Base-by-base conservation (phyloP, 2,113 vertebrate species). In the Paracanthobrama guichenoti region DNA sequence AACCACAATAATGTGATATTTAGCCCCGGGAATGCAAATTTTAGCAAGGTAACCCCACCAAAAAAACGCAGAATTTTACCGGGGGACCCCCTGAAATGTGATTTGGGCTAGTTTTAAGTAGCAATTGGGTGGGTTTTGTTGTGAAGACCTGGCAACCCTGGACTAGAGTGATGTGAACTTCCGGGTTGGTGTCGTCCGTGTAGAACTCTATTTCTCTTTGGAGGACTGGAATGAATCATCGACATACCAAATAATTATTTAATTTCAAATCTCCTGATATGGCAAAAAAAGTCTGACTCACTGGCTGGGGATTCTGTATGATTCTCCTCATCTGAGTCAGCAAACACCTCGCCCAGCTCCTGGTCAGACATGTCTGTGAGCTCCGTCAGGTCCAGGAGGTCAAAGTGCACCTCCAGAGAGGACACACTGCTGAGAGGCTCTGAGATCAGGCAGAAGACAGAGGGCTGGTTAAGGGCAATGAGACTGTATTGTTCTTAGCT, bases 321-420 rank as follows among this genome's bases (percentile, higher is more conserved):
- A 79, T 95, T 97, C 89, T 98, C 98, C 0, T 99, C 98, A 12
- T 99, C 98, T 0, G 98, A 99, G 88, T 99, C 98, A 0, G 93
- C 96, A 28, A 99, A 99, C 66, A 99, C 98, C 81, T 99, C 98
- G 0, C 97, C 96, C 87, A 98, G 94, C 90, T 99, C 98, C 90
- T 98, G 98, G 92, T 99, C 98, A 0, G 97, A 99, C 97, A 99
- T 97, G 90, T 99, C 98, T 0, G 98, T 98, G 87, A 99, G 90
- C 92, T 99, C 98, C 0, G 97, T 98, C 91, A 99, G 94, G 92
- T 99, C 98, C 92, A 99, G 91, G 57, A 99, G 96, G 93, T 99
- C 98, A 72, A 99, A 99, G 92, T 99, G 98, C 64, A 99, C 98
- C 94, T 99, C 98, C 89, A 99, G 92, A 71, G 98, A 99, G 42